Percentiles rank a stretch among this genome's conserved stretches.
Evolutionary conservation across 2,888 invertebrate species (phyloP).

Genomic region (Phaedon cochleariae): DNA sequence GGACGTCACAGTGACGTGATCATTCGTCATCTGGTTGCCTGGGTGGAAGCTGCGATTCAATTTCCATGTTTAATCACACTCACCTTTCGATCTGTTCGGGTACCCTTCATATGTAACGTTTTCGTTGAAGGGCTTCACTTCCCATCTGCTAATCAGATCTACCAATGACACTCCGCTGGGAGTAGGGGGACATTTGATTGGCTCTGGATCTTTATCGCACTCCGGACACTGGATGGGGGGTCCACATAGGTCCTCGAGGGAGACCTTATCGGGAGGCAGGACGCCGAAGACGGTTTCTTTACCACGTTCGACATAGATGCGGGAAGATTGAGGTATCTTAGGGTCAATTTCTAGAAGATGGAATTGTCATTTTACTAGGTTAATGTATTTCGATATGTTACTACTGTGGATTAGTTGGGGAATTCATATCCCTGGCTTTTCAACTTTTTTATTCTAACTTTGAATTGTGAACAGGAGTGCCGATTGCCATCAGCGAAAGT

Average conservation of each 20-base stretch:
- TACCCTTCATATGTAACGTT: conserved; percentile 69
- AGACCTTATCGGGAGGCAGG: conserved; percentile 68
- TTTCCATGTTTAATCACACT: conserved; percentile 18
- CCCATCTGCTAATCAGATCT: conserved; percentile 66
- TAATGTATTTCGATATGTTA: too few relatives aligned
- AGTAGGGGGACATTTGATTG: conserved; percentile 63
- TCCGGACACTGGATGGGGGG: conserved; percentile 69
- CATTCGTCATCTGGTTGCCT: too few relatives aligned
- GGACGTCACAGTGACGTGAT: too few relatives aligned
- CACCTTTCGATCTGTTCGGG: conserved; percentile 65
- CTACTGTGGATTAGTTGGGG: too few relatives aligned
- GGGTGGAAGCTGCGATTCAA: too few relatives aligned
- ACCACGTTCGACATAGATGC: conserved; percentile 50
- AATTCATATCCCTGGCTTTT: too few relatives aligned
- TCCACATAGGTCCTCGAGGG: conserved; percentile 70
- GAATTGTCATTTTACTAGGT: background rate
- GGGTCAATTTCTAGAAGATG: conserved; percentile 61
- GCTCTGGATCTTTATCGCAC: conserved; percentile 65
- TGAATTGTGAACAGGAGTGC: too few relatives aligned
- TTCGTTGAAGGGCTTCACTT: conserved; percentile 67
- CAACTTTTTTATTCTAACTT: too few relatives aligned
- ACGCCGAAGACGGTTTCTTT: conserved; percentile 65
- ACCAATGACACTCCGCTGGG: conserved; percentile 68
- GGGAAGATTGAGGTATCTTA: conserved; percentile 54
- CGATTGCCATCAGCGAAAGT: too few relatives aligned